Evolutionary conservation across 2,888 invertebrate genomes (phyloP), one percentile per base, ranked within the genome.

Genomic region (Zygothrica quintamaculata): DNA sequence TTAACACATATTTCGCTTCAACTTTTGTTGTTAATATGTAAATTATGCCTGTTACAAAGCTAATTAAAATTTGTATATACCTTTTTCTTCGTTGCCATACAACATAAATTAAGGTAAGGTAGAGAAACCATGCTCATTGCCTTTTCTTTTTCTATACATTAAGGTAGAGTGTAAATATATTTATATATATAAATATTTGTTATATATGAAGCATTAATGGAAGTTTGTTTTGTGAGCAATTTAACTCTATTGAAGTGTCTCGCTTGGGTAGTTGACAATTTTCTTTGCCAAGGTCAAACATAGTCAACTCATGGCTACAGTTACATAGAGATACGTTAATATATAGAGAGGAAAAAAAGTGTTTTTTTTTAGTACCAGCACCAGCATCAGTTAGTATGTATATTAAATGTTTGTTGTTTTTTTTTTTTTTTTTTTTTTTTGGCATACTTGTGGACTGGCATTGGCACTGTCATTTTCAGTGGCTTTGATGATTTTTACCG

Each of bases 401-500:
- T 34, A 12, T 34, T 15, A 44, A 31, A 22, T 31, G 31, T 31
- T 1, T 31, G 13, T 34, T 50, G 50, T 47, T 22, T 31, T 16
- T 53, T 16, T 42, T 18, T 47, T n/a, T 29, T 42, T 11, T 15
- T 22, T 37, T 61, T n/a, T n/a, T n/a, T n/a, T n/a, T n/a, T n/a
- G n/a, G 36, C 59, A 36, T 77, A 81, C 78, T 70, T 81, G 65
- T 26, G 64, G 68, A 61, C 51, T 74, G 70, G 69, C 70, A 65
- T 16, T 64, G 37, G 55, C 66, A 48, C 37, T 62, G 48, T 50
- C 81, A 66, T 56, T 84, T 16, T 43, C 73, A 68, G 67, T 53
- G 64, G 65, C 56, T 65, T 82, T 78, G 66, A 80, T 65, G 60
- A 80, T 85, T 76, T 80, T 90, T 88, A 90, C 90, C 88, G 89